phyloP scores from a whole-genome alignment of 1,140 invertebrate species.

The Listronotus oregonensis region DNA sequence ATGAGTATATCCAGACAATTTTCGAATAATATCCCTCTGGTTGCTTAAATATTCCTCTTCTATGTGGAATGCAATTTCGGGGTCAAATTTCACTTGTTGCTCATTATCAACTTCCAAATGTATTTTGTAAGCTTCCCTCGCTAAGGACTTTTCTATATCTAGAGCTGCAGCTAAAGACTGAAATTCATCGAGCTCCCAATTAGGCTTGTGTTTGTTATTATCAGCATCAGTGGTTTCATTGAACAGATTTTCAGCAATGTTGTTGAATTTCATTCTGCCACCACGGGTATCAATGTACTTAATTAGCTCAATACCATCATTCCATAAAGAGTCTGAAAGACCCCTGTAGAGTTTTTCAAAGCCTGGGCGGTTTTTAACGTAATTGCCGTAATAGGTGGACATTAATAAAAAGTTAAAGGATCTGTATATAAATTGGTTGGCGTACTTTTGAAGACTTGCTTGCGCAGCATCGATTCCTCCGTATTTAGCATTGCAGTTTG shows the following conservation, averaged over 20 bases:
- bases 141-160: conserved; percentile 75
- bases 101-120: conserved; percentile 61
- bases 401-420: conserved; percentile 76
- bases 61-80: conserved; percentile 71
- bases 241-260: conserved; percentile 39
- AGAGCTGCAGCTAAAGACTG: conserved; percentile 72
- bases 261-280: conserved; percentile 59
- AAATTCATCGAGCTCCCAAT: conserved; percentile 64
- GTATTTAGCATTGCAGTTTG: conserved; percentile 70
- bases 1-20: conserved; percentile 70
- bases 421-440: conserved; percentile 68
- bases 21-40: conserved; percentile 68
- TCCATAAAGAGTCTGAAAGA: conserved; percentile 74
- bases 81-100: conserved; percentile 62
- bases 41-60: conserved; percentile 75
- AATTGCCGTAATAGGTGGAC: conserved; percentile 77
- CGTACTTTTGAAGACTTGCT: conserved; percentile 62
- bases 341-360: conserved; percentile 75
- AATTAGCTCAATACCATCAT: conserved; percentile 73
- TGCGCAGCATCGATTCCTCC: conserved; percentile 62
- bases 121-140: conserved; percentile 68
- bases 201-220: conserved; percentile 48
- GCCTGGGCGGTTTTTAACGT: conserved; percentile 73
- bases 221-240: conserved; percentile 29
- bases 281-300: conserved; percentile 78